Evolutionary conservation across 2,113 vertebrate genomes (phyloP), one percentile per base, ranked within the genome.

Genomic region (Pholis gunnellus): DNA sequence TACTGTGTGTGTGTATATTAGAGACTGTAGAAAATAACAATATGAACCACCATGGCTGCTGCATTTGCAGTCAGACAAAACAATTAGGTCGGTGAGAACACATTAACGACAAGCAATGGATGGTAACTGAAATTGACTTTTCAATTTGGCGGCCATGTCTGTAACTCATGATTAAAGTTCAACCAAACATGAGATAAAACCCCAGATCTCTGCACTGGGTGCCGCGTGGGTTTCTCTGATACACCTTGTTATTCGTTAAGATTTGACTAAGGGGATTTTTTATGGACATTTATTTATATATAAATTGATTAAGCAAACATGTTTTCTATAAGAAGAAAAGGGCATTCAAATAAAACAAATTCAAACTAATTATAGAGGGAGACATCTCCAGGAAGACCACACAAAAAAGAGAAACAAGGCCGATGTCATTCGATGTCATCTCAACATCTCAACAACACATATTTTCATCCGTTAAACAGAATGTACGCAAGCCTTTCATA

Each of bases 161-260:
- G 46, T 3, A 6, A 38, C 56, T 67, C 14, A 0, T 8, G 31
- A 48, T 46, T 63, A 52, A 56, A 69, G 34, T 52, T 83, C 22
- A 79, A 10, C 46, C n/a, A 17, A 54, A 38, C 13, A 11, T 57
- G 74, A 36, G 61, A 78, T 61, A 22, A 80, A 80, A 36, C n/a
- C 15, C 14, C 9, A 48, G 52, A 52, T 61, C 14, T n/a, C 27
- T 68, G 42, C 40, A 22, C 50, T 9, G 50, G 60, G 9, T 54
- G 50, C 29, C 29, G 17, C 5, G 4, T 25, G 25, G 2, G 22
- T 46, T 2, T 50, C 68, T 57, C 22, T 6, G 20, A 66, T 34
- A 20, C 60, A 17, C 9, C 31, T 29, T 20, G 2, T 31, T 25
- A 38, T 48, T 50, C 42, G 5, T 36, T 2, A 18, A 5, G 15